Conservation (phyloP, 2,113 vertebrate genomes). For the Alethe castanea region DNA sequence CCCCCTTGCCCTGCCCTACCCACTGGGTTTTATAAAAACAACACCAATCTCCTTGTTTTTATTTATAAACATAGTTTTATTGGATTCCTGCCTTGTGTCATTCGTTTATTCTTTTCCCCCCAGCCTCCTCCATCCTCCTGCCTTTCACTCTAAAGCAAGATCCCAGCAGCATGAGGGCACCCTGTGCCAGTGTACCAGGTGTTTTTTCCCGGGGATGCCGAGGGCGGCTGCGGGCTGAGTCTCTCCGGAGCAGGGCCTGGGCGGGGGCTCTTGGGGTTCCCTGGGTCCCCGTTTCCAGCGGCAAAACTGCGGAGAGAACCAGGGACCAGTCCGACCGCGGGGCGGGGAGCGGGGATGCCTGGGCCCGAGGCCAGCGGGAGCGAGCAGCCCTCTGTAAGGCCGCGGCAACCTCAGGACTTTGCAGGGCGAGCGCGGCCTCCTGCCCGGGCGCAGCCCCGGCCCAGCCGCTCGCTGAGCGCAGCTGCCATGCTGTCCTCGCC, state of each 20-base stretch:
- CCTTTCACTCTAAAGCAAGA: rapidly evolving
- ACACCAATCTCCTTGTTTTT: constrained; percentile 75
- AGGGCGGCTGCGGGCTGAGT: neutral
- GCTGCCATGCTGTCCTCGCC: rapidly evolving
- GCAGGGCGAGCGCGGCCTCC: too few species aligned
- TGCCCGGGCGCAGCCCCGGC: too few species aligned
- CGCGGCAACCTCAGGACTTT: neutral
- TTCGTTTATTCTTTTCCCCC: neutral
- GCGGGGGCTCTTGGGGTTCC: neutral
- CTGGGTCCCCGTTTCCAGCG: neutral
- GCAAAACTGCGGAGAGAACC: too few species aligned
- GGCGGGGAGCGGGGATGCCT: too few species aligned
- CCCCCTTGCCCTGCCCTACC: neutral
- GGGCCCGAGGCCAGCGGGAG: too few species aligned
- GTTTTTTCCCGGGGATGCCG: too few species aligned
- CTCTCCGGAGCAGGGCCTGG: neutral
- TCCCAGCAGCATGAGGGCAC: rapidly evolving
- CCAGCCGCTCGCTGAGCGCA: too few species aligned
- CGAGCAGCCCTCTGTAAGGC: neutral
- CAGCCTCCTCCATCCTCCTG: neutral
- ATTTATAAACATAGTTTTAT: constrained; percentile 97
- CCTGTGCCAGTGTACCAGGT: too few species aligned
- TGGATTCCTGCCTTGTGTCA: constrained; percentile 51
- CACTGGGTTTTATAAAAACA: constrained; percentile 71
- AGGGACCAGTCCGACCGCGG: neutral